Conservation (phyloP, 2,113 vertebrate genomes). For the Lycocorax pyrrhopterus region DNA sequence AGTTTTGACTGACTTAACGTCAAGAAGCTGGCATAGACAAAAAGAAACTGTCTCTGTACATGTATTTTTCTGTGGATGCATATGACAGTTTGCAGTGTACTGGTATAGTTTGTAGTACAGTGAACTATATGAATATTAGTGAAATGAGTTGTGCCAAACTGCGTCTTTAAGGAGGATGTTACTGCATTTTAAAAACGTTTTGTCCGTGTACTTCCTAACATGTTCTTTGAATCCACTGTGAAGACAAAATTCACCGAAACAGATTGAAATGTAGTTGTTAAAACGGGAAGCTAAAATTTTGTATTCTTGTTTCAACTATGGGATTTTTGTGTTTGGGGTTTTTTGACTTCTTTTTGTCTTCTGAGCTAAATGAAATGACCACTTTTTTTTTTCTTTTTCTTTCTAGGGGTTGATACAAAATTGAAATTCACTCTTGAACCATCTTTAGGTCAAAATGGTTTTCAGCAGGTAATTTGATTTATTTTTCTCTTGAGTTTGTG, state of each 20-base stretch:
- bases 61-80: background rate
- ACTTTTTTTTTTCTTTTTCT: background rate
- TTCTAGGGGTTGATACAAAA: conserved; percentile 91
- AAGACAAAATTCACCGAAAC: background rate
- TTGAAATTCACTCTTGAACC: conserved; percentile 97
- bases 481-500: conserved; percentile 1
- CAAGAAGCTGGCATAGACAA: background rate
- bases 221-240: background rate
- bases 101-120: background rate
- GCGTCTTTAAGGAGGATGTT: background rate
- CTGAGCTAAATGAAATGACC: background rate
- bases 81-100: background rate
- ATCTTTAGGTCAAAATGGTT: conserved; percentile 93
- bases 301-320: background rate
- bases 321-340: background rate
- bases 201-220: accelerated
- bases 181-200: background rate
- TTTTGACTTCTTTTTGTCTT: background rate
- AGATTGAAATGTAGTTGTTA: background rate
- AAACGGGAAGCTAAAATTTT: background rate
- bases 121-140: background rate
- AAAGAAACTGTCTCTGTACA: background rate
- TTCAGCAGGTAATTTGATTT: conserved; percentile 88
- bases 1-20: background rate
- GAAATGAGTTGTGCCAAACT: background rate